Evolutionary conservation across 2,888 invertebrate genomes (phyloP).

Genomic region (Hirtodrosophila confusa): DNA sequence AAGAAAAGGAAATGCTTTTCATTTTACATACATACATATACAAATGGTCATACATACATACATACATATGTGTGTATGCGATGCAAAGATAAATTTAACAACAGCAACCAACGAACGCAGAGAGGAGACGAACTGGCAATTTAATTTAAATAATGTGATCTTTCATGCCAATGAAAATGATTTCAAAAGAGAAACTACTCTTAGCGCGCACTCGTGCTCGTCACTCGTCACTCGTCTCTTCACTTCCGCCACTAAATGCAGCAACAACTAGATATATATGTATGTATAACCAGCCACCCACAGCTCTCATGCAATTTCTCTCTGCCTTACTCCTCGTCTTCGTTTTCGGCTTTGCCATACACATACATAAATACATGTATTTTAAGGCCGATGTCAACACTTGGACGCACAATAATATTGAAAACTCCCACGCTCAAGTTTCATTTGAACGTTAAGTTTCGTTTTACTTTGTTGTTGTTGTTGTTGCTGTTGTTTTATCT

Average conservation of each 20-base stretch:
- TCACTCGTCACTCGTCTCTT: conserved; percentile 39
- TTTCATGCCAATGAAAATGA: conserved; percentile 78
- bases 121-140: conserved; percentile 61
- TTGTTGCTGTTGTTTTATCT: conserved; percentile 43
- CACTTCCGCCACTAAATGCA: conserved; percentile 70
- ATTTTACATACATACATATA: conserved; percentile 54
- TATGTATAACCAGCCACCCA: conserved; percentile 25
- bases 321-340: conserved; percentile 25
- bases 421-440: conserved; percentile 78
- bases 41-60: conserved; percentile 1
- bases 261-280: conserved; percentile 13
- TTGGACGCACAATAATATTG: conserved; percentile 74
- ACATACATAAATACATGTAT: conserved; percentile 4
- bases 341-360: conserved; percentile 2
- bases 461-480: conserved; percentile 32
- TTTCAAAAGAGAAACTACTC: conserved; percentile 74
- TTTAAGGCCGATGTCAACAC: conserved; percentile 62
- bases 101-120: conserved; percentile 11
- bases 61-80: conserved; percentile 33
- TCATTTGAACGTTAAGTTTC: conserved; percentile 49
- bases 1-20: conserved; percentile 77
- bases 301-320: conserved; percentile 45
- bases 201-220: conserved; percentile 17
- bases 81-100: conserved; percentile 63
- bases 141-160: conserved; percentile 82